A percentile compares a stretch with the other conserved stretches of the same genome.
Evolutionary conservation across 2,888 invertebrate genomes (phyloP).

Genomic region (Synergus itoensis): DNA sequence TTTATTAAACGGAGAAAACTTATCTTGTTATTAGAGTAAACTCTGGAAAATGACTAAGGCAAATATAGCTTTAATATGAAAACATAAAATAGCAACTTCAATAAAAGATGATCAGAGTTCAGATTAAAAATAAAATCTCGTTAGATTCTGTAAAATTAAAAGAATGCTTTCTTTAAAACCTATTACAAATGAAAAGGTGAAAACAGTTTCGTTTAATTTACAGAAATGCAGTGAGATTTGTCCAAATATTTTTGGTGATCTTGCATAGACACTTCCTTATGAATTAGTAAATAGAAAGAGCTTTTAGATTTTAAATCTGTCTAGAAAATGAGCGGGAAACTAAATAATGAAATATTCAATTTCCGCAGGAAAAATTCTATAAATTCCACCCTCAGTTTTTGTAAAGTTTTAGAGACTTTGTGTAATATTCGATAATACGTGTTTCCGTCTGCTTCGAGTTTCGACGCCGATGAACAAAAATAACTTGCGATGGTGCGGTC

Average conservation of each 20-base stretch:
- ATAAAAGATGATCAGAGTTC: background rate
- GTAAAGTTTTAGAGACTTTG: background rate
- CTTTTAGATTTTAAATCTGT: background rate
- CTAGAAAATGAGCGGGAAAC: background rate
- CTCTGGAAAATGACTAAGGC: background rate
- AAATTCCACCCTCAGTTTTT: background rate
- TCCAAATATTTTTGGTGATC: no score
- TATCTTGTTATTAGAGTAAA: background rate
- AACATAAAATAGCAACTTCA: background rate
- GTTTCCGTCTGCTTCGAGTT: background rate
- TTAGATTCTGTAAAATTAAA: background rate
- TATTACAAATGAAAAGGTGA: background rate
- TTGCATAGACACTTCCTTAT: no score
- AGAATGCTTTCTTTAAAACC: background rate
- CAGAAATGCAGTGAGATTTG: no score
- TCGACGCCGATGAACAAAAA: conserved; percentile 61
- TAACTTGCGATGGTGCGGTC: conserved; percentile 59
- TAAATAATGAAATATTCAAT: background rate
- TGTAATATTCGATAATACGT: background rate
- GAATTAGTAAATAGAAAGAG: background rate
- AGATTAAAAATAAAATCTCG: background rate
- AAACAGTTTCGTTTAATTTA: no score
- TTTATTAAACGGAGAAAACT: conserved; percentile 15
- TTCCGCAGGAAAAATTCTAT: background rate
- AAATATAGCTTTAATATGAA: background rate